Percentiles rank a stretch among this genome's conserved stretches.
Evolutionary conservation across 2,113 vertebrate genomes (phyloP).

Genomic region (Centropus bengalensis): DNA sequence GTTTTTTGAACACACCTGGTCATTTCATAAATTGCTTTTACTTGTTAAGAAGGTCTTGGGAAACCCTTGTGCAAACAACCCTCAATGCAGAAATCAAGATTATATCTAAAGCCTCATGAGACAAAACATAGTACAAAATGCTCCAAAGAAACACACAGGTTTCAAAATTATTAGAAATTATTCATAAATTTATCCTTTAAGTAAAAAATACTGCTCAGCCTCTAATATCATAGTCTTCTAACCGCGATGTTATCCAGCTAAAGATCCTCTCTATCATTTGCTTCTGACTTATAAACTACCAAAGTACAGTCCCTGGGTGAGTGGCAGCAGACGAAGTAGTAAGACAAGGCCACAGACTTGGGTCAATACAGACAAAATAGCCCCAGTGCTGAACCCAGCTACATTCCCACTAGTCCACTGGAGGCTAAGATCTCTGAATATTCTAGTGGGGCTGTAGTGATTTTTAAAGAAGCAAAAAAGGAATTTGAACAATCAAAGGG

Average conservation of each 20-base stretch:
- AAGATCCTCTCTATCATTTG: not conserved
- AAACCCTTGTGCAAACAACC: not conserved
- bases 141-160: not conserved
- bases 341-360: not conserved
- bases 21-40: not conserved
- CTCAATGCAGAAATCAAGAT: not conserved
- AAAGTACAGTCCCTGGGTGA: not conserved
- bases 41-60: not conserved
- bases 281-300: not conserved
- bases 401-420: not conserved
- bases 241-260: not conserved
- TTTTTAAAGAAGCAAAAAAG: not conserved
- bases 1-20: not conserved
- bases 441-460: not conserved
- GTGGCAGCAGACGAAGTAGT: not conserved
- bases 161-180: not conserved
- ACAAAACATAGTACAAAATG: not conserved
- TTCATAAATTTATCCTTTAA: not conserved
- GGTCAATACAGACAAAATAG: fast-evolving
- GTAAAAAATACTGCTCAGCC: not conserved
- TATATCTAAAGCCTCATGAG: not conserved
- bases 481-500: not conserved
- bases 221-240: not conserved
- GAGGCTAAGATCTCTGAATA: not conserved
- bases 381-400: not conserved